phyloP scores from a whole-genome alignment of 2,888 invertebrate species.

The Uloborus plumipes region DNA sequence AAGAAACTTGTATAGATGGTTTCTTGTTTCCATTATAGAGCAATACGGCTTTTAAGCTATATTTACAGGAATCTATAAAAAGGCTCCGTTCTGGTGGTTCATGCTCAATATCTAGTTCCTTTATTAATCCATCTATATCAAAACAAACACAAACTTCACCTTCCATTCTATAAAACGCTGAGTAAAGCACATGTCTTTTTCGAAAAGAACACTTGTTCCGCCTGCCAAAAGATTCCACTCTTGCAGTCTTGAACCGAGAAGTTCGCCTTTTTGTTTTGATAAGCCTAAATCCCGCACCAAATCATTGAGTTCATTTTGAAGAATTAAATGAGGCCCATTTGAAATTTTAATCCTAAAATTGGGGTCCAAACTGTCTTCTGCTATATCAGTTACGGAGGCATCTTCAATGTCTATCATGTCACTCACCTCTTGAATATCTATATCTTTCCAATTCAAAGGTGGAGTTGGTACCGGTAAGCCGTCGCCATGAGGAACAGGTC shows the following conservation, averaged over 20 bases:
- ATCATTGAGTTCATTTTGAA: neutral
- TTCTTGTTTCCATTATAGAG: no score
- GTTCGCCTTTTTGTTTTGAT: neutral
- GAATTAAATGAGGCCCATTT: neutral
- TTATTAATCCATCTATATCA: constrained; percentile 10
- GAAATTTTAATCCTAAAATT: no score
- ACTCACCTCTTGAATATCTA: no score
- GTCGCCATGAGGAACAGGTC: neutral
- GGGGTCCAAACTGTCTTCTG: neutral
- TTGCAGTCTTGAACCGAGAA: constrained; percentile 1
- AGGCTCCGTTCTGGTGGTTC: neutral
- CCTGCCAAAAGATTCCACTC: neutral
- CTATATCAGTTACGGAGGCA: neutral
- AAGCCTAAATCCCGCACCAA: constrained; percentile 9
- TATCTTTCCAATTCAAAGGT: constrained; percentile 8
- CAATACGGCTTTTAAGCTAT: no score
- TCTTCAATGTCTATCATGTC: constrained; percentile 1
- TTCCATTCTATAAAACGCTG: neutral
- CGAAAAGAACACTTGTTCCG: neutral
- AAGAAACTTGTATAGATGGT: constrained; percentile 49
- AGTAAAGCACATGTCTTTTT: constrained; percentile 3
- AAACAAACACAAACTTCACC: neutral
- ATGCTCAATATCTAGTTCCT: neutral
- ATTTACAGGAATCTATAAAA: constrained; percentile 16
- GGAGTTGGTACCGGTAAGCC: constrained; percentile 7